Evolutionary conservation across 2,888 invertebrate species (phyloP), one percentile per base, ranked within the genome.

Genomic region (Drosophila neotestacea): DNA sequence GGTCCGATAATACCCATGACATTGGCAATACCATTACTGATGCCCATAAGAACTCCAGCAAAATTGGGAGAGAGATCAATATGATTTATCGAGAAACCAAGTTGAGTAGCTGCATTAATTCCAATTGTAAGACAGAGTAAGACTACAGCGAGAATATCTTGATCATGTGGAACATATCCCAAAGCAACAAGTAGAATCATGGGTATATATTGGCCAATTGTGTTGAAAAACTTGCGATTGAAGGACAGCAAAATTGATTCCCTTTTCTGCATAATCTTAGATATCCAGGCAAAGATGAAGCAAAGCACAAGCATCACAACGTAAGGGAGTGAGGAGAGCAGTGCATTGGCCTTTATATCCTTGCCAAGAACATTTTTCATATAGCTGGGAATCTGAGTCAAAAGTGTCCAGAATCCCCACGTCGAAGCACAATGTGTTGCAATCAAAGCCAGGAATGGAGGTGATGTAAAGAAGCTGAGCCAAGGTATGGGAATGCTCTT

Each of bases 301-400:
- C 92, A 91, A 48, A 93, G 93, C 28, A 94, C 93, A 1, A 94
- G 84, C 93, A 94, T 94, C 1, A 90, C 91, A 7, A 94, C 83
- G 75, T 94, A 94, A 0, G 94, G 94, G 9, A 94, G 81, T 0
- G 94, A 93, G 1, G 94, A 94, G 6, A 94, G 86, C 4, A 92
- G 67, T 1, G 94, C 94, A 77, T 93, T 94, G 94, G 95, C 95
- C 94, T 77, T 94, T 93, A 97, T 95, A 72, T 96, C 94, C 78
- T 95, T 96, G 41, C 94, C 93, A 9, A 97, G 93, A 2, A 96
- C 95, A 55, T 94, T 94, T 73, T 94, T 94, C 93, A 96, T 94
- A 83, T 95, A 96, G 0, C 94, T 94, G 0, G 96, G 96, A 81
- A 95, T 95, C 89, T 96, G 94, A 0, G 95, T 95, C 67, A 96